phyloP scores from a whole-genome alignment of 2,888 invertebrate species.

The Baccha elongata region DNA sequence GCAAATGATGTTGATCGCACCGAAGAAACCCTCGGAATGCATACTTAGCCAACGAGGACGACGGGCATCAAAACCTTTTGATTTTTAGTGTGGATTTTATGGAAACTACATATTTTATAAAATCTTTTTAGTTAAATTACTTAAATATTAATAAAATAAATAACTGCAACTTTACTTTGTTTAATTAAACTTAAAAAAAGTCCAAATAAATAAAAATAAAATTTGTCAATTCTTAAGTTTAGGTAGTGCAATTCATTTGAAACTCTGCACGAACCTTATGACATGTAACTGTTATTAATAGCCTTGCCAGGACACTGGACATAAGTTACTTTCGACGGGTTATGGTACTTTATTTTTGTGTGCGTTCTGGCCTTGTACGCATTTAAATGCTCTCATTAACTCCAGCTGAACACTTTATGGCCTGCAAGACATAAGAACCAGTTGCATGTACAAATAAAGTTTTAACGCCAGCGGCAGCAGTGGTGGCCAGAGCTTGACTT shows the following conservation, averaged over 20 bases:
- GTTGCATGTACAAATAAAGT: conserved; percentile 41
- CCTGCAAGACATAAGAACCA: conserved; percentile 52
- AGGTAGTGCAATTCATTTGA: conserved; percentile 61
- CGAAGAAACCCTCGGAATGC: conserved; percentile 99
- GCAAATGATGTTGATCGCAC: conserved; percentile 99
- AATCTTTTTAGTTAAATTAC: too few relatives aligned
- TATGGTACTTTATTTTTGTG: conserved; percentile 74
- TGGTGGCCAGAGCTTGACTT: conserved; percentile 3
- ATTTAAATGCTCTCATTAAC: conserved; percentile 76
- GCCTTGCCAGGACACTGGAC: conserved; percentile 72
- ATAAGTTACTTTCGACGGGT: conserved; percentile 66
- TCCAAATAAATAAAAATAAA: conserved; percentile 6
- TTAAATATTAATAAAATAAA: too few relatives aligned
- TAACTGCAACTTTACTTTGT: too few relatives aligned
- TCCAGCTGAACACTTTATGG: conserved; percentile 74
- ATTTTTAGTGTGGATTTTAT: too few relatives aligned
- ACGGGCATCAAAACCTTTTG: too few relatives aligned
- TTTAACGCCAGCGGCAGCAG: conserved; percentile 28
- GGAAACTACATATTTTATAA: too few relatives aligned
- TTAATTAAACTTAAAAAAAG: too few relatives aligned
- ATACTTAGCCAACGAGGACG: conserved; percentile 97
- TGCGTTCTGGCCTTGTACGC: conserved; percentile 72
- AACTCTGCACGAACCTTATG: conserved; percentile 75
- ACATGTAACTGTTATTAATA: conserved; percentile 76
- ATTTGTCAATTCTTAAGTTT: conserved; percentile 33